Evolutionary conservation across 2,888 invertebrate species (phyloP), one percentile per base, ranked within the genome.

Genomic region (Luperina testacea): DNA sequence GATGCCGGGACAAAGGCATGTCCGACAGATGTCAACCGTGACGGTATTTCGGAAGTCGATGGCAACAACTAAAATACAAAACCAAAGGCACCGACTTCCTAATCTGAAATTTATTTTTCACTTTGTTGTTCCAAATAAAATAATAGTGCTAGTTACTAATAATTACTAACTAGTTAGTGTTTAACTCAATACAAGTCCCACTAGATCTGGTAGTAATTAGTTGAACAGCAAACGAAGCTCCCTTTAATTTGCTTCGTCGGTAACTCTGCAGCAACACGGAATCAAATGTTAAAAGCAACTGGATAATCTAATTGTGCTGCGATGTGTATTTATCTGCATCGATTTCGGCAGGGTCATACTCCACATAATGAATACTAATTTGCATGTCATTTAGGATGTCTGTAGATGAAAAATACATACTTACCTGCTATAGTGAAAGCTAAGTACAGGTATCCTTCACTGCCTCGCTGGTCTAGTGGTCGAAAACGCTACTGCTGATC

Each of bases 231-330:
- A 77, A 83, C 68, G 53, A 67, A 57, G 61, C 64, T 80, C 81
- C 48, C 77, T 87, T 17, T 87, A 87, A 85, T 87, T 87, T 68
- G 5, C 61, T 51, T 64, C 13, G 61, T 20, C 27, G 51, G 7
- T 15, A 51, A 77, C 38, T 74, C 57, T 67, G 67, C 72, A 69
- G 67, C 51, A 42, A 63, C 61, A 73, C 13, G 53, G 73, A 67
- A 78, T 86, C 78, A 13, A 72, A 72, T 78, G 83, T 69, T 72
- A 53, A 74, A 65, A 87, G 84, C 73, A 79, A 87, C 84, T 53
- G 51, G 84, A 84, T 75, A 69, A 61, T 42, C 32, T 78, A 83
- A 87, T 73, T 75, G 67, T 38, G 42, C 82, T 77, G 7, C 24
- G 45, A 53, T 38, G 76, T 48, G 0, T 48, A 38, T 42, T 71